These are phyloP conservation scores for Sinocyclocheilus grahami DNA, from an alignment of 2,113 vertebrate genomes.

Conservation along the genomic window DNA sequence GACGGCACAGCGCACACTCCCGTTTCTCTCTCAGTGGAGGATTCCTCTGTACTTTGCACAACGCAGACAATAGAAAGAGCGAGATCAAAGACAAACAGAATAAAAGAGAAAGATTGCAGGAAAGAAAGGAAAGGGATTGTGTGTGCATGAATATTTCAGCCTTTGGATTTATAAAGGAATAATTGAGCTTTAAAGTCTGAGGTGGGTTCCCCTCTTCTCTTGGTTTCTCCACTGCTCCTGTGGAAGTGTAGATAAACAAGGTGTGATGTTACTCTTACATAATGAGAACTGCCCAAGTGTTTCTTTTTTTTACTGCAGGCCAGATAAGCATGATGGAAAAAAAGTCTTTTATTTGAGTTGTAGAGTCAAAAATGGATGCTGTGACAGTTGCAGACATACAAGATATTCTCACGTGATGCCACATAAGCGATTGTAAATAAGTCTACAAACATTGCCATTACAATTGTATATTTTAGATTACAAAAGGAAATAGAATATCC, in stretches of 20 bases:
- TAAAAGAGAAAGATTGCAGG: conserved; percentile 26
- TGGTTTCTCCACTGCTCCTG: not conserved
- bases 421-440: no score
- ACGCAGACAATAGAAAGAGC: not conserved
- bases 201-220: conserved; percentile 42
- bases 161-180: conserved; percentile 65
- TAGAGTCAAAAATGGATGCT: not conserved
- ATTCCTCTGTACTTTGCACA: not conserved
- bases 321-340: not conserved
- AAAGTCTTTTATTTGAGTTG: no score
- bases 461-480: no score
- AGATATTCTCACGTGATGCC: not conserved
- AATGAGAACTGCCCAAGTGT: not conserved
- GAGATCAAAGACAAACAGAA: conserved; percentile 3
- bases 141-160: conserved; percentile 68
- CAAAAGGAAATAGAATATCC: not conserved
- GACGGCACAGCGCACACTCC: conserved; percentile 1
- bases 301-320: not conserved
- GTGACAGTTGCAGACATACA: not conserved
- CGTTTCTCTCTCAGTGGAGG: not conserved
- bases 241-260: not conserved
- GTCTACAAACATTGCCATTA: no score
- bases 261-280: not conserved
- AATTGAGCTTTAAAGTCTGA: conserved; percentile 62
- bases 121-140: conserved; percentile 42